Base-by-base conservation (phyloP, 1,140 invertebrate genomes). In the Neodiprion virginianus region DNA sequence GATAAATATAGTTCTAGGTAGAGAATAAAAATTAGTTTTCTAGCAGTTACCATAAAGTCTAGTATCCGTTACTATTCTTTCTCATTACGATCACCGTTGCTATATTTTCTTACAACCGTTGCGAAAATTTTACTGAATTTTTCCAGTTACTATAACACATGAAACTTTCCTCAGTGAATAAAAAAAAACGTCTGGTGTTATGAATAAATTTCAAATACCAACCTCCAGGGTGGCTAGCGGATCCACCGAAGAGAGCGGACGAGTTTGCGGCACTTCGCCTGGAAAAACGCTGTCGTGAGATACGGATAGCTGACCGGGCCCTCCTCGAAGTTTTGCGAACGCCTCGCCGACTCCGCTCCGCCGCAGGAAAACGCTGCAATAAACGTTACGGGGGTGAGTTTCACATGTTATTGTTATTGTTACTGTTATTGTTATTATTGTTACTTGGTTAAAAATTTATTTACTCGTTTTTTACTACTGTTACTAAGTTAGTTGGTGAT, bases 201-300 rank as follows among this genome's bases (percentile, higher is more conserved):
- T 40, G 28, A 40, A 40, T 40, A 40, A 40, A 61, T 61, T 61
- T 61, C n/a, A 5, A 61, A 61, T 73, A 86, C 83, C 75, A 74
- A 88, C 87, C 83, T 89, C 86, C 72, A 87, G 81, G 65, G 85
- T 85, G 14, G 83, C 78, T 67, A 88, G 78, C 28, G 83, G 81
- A 77, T 88, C 86, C 76, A 88, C 75, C 66, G 85, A 86, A 28
- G 87, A 85, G 48, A 88, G 84, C 11, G 87, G 85, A 28, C 87
- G 83, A 67, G 85, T 85, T 65, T 87, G 83, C 48, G 86, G 84
- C 21, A 86, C 87, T 75, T 93, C 92, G 71, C 91, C 91, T 1
- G 91, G 92, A 88, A 95, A 95, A 78, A 95, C 93, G 73, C 93
- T 94, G 88, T 95, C 94, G 84, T 95, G 93, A 7, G 93, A 95